Evolutionary conservation across 1,140 invertebrate genomes (phyloP), one percentile per base, ranked within the genome.

Genomic region (Heliconius hermathena): DNA sequence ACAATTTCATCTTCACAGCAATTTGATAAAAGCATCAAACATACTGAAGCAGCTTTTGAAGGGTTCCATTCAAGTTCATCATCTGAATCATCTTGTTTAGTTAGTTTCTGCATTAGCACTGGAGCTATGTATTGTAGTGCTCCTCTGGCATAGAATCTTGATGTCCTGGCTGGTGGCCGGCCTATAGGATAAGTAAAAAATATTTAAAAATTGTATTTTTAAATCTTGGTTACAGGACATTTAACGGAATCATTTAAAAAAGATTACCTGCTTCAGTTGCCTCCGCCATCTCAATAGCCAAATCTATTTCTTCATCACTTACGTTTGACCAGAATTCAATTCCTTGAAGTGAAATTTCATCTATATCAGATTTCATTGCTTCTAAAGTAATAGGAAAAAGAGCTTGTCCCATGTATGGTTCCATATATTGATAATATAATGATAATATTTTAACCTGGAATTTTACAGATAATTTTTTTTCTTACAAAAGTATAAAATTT

Each of bases 261-360:
- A 71, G 70, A 81, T 79, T 90, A 95, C 94, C 94, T 85, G 97
- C 96, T 94, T 99, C 99, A 46, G 95, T 95, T 46, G 99, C 99
- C 95, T 99, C 99, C 60, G 97, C 97, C 82, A 98, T 97, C 94
- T 99, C 99, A 91, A 99, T 98, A 6, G 98, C 97, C 82, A 99
- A 95, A 95, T 99, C 99, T 38, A 99, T 98, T 95, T 99, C 99
- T 95, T 99, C 99, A 95, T 99, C 99, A 89, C 99, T 99, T 0
- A 99, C 99, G 90, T 99, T 99, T 0, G 99, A 99, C 99, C 99
- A 99, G 95, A 99, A 99, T 94, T 99, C 99, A 94, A 99, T 99
- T 83, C 99, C 99, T 95, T 99, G 99, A 60, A 99, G 95, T 38
- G 98, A 97, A 71, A 99, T 97, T 84, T 99, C 98, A 95, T 99